These are phyloP conservation scores for Pocillopora verrucosa DNA, from an alignment of 64 coral and sea anemone genomes.

Conservation along the genomic window DNA sequence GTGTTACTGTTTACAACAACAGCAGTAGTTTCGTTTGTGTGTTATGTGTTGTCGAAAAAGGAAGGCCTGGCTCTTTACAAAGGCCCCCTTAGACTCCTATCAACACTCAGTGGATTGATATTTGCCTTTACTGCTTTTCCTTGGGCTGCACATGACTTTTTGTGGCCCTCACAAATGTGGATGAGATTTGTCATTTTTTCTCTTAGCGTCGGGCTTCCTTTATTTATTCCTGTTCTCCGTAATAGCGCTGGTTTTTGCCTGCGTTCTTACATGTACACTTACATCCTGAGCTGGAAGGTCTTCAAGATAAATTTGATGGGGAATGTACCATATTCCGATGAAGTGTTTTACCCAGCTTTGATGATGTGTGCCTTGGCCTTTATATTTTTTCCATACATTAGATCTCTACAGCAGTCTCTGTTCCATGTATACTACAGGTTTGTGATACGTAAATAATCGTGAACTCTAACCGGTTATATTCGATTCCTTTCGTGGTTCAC, in stretches of 20 bases:
- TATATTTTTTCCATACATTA: background rate
- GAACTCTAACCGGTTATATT: background rate
- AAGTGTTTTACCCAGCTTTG: background rate
- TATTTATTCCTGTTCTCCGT: constrained; percentile 31
- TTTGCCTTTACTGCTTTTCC: constrained; percentile 4
- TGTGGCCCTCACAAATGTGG: background rate
- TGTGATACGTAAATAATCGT: background rate
- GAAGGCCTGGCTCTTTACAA: background rate
- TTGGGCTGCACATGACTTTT: background rate
- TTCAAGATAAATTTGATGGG: constrained; percentile 3
- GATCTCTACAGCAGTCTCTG: background rate
- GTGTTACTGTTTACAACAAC: background rate
- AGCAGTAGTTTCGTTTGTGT: background rate
- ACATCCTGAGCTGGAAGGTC: constrained; percentile 10
- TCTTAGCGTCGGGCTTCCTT: background rate
- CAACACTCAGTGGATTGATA: background rate
- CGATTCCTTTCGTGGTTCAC: no score
- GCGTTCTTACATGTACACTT: background rate
- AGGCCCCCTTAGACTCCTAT: background rate
- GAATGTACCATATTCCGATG: background rate
- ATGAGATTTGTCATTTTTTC: background rate
- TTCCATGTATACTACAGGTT: constrained; percentile 32
- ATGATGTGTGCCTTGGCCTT: background rate
- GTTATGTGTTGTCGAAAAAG: background rate
- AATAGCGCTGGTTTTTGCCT: constrained; percentile 1